Evolutionary conservation across 1,140 invertebrate genomes (phyloP), one percentile per base, ranked within the genome.

Genomic region (Pseudomyrmex gracilis): DNA sequence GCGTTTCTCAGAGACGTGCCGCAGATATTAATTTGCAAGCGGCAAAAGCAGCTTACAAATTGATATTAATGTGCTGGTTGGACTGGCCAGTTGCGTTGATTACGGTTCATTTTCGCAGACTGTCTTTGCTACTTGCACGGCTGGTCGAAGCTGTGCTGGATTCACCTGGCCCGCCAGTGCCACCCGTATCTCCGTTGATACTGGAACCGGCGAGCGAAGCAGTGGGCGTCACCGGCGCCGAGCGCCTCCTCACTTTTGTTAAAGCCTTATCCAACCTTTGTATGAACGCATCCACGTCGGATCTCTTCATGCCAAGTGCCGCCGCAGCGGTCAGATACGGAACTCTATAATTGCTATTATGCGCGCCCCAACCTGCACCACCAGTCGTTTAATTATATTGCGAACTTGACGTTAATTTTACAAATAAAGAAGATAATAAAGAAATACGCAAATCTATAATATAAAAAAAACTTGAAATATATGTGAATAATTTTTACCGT

Each of bases 321-420:
- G 96, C 96, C 20, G 97, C 96, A 61, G 96, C 96, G 20, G 97
- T 97, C 60, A 97, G 93, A 90, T 97, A 97, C 20, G 96, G 94
- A 73, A 94, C 93, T 43, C 95, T 95, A 90, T 96, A 96, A 86
- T 94, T 95, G 87, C 95, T 95, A 83, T 94, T 95, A 92, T 97
- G 97, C 24, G 96, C 95, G 61, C 97, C 97, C 96, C 96, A 97
- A 49, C 96, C 96, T 94, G 80, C 77, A 87, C 95, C 77, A 87
- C 95, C 94, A 51, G 2, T 1, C 58, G 82, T 63, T 5, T 17
- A 68, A 85, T 55, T 61, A 49, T 47, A 53, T 76, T 49, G 53
- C 13, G 1, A 64, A 76, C 53, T 12, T 2, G 45, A 51, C 24
- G 43, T 73, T 51, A 76, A 15, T 17, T 64, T 63, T 5, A 7